Conservation (phyloP, 2,797 vertebrate genomes). For the Pipistrellus nathusii region DNA sequence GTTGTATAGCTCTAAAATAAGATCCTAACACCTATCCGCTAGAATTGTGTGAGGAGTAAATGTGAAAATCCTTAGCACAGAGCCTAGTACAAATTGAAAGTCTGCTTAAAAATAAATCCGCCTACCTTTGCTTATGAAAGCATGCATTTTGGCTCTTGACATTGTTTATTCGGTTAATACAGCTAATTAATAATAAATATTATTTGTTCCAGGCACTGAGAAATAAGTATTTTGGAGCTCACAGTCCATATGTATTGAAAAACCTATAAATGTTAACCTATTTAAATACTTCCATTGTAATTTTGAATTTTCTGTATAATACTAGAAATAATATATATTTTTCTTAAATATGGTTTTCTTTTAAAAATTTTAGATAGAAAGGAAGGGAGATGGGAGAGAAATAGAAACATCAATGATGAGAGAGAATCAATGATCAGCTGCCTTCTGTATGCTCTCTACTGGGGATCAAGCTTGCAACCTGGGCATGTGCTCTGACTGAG, state of each 20-base stretch:
- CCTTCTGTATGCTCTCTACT: too few relatives aligned
- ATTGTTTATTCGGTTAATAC: background rate
- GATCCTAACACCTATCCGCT: background rate
- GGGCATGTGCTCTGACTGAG: too few relatives aligned
- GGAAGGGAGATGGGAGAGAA: too few relatives aligned
- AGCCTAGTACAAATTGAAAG: background rate
- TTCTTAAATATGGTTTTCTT: too few relatives aligned
- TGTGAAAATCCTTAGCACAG: background rate
- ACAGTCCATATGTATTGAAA: conserved; percentile 23
- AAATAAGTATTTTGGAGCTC: conserved; percentile 18
- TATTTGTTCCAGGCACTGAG: background rate
- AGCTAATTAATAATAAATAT: background rate
- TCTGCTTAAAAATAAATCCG: background rate
- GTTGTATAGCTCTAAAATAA: background rate
- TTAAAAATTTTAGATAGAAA: too few relatives aligned
- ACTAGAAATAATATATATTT: background rate
- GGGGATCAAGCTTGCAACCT: too few relatives aligned
- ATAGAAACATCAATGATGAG: too few relatives aligned
- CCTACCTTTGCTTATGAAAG: background rate
- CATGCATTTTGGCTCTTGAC: background rate
- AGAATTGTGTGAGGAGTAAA: background rate
- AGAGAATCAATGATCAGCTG: too few relatives aligned
- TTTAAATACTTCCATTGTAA: background rate
- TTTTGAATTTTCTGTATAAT: background rate
- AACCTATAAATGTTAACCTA: background rate